Conservation (phyloP, 2,797 vertebrate genomes). For the Linurgus olivaceus region DNA sequence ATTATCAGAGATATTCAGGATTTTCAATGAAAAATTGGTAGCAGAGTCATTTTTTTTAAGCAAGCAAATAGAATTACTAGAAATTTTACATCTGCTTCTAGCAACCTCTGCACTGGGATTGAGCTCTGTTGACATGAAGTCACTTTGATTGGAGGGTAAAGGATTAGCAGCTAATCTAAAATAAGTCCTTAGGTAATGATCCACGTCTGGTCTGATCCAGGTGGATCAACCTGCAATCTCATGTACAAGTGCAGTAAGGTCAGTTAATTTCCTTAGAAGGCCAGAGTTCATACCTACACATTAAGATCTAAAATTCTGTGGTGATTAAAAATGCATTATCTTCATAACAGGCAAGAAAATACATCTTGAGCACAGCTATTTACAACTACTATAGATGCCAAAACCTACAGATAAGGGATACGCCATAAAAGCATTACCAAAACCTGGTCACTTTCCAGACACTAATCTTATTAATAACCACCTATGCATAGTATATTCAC, state of each 20-base stretch:
- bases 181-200: background rate
- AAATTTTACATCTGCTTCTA: background rate
- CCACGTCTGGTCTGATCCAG: background rate
- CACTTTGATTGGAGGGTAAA: background rate
- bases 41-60: background rate
- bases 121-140: background rate
- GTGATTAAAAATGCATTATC: background rate
- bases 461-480: background rate
- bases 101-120: background rate
- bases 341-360: background rate
- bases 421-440: fast-evolving
- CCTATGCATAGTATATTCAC: background rate
- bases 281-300: background rate
- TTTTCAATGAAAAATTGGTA: background rate
- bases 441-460: background rate
- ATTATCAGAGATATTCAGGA: background rate
- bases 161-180: background rate
- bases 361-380: background rate
- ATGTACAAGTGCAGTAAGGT: background rate
- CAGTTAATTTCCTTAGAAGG: background rate
- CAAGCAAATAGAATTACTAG: background rate
- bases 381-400: background rate
- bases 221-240: background rate
- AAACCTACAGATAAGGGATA: background rate
- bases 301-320: background rate